Percentiles rank a stretch among this genome's conserved stretches.
Conservation (phyloP, 2,113 vertebrate genomes). For the Diphyllodes magnificus region DNA sequence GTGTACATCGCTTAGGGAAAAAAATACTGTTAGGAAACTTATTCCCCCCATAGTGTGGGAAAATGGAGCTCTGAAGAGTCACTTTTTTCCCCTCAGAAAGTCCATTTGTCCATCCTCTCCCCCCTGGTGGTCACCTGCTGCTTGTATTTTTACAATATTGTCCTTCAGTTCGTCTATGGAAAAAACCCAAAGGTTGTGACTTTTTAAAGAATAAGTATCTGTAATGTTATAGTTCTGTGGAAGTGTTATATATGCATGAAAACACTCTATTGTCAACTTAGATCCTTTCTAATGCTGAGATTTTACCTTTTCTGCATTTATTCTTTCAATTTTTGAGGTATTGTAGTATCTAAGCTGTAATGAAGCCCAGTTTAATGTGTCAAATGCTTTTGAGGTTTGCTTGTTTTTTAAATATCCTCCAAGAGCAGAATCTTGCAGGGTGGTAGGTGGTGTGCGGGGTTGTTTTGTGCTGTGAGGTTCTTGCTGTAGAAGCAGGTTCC, state of each 20-base stretch:
- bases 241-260: not conserved
- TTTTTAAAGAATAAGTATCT: not conserved
- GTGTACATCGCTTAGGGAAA: not conserved
- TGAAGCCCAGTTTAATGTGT: rapidly evolving
- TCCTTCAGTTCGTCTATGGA: not conserved
- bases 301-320: not conserved
- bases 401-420: not conserved
- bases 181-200: not conserved
- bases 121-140: not conserved
- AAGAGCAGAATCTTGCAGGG: not conserved
- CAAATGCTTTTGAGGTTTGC: not conserved
- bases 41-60: rapidly evolving
- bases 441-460: not conserved
- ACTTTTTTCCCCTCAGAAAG: rapidly evolving
- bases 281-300: not conserved
- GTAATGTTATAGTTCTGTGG: not conserved
- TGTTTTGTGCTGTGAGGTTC: not conserved
- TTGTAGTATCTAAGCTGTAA: not conserved
- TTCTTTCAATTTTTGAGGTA: not conserved
- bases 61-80: not conserved
- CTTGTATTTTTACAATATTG: not conserved
- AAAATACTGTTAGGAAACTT: not conserved
- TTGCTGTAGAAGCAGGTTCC: not conserved
- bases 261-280: not conserved
- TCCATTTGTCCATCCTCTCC: not conserved